Conservation (phyloP, 2,797 vertebrate genomes). For the Huso huso region DNA sequence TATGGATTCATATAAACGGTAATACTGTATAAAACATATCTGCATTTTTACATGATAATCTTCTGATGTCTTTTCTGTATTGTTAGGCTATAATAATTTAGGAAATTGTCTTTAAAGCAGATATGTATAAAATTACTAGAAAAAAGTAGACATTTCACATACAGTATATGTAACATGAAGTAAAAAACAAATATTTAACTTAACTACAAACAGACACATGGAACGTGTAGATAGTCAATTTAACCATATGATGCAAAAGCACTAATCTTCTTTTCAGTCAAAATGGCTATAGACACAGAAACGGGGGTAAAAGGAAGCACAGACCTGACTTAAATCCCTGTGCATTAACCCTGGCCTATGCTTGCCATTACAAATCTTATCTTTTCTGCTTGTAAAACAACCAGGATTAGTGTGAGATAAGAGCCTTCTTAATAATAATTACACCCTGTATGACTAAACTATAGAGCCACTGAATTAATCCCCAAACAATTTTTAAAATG, state of each 20-base stretch:
- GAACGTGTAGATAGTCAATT: neutral
- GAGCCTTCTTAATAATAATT: slow-evolving; percentile 59
- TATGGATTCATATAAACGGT: too few species aligned
- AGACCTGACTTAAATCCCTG: slow-evolving; percentile 29
- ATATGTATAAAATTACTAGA: too few species aligned
- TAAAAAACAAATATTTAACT: too few species aligned
- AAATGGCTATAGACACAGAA: neutral
- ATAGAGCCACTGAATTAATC: slow-evolving; percentile 61
- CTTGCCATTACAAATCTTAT: slow-evolving; percentile 41
- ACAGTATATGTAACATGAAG: too few species aligned
- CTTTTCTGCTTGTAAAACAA: slow-evolving; percentile 46
- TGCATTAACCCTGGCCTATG: slow-evolving; percentile 28
- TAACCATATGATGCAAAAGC: neutral
- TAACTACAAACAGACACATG: neutral
- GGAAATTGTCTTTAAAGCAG: too few species aligned
- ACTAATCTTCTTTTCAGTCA: neutral
- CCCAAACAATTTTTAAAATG: slow-evolving; percentile 77
- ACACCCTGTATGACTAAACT: slow-evolving; percentile 47
- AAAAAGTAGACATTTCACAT: too few species aligned
- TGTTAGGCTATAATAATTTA: too few species aligned
- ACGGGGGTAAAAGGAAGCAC: slow-evolving; percentile 14
- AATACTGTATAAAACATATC: too few species aligned
- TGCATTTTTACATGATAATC: too few species aligned
- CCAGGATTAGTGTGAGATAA: slow-evolving; percentile 51
- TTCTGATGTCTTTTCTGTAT: too few species aligned